Base-by-base conservation (phyloP, 1,140 invertebrate genomes). In the Pteromalus puparum region DNA sequence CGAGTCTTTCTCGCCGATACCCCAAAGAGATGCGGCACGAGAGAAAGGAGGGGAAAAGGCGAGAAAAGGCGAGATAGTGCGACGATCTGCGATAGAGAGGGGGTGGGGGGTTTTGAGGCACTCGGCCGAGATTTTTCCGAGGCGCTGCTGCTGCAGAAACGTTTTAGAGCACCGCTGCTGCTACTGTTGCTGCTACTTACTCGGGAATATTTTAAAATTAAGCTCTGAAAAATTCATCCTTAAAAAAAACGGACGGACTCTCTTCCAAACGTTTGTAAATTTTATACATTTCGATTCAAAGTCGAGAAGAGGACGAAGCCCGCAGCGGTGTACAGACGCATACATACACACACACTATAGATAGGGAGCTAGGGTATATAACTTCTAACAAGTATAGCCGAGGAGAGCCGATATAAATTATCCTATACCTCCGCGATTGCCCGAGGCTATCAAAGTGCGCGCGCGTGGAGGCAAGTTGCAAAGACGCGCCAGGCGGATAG, bases 381-480 rank as follows among this genome's bases (percentile, higher is more conserved):
- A 90, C 84, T 89, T 89, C 88, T 89, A 88, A 87, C 86, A 84
- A 87, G 84, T 88, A 81, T 79, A 30, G 21, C 6, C 67, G 67
- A 61, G 38, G 38, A 26, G 28, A 81, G 74, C 81, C 86, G 78
- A 87, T 89, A 87, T 89, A 87, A 89, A 87, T 84, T 88, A 85
- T 70, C 75, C 87, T n/a, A n/a, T n/a, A 53, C 75, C 38, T n/a
- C 5, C 46, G 46, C 28, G 42, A 77, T 77, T 38, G 75, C 75
- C 46, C 24, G 75, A n/a, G 75, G 75, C 42, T 77, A 77, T 77
- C 75, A 77, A 77, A 77, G 75, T 61, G 73, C 73, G 21, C 72
- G 28, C 21, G 21, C 72, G 28, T 6, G 30, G 72, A 74, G 1
- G 18, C 53, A 21, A 21, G 53, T 61, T n/a, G 53, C 7, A 18